Percentiles rank a stretch among this genome's conserved stretches.
phyloP scores from a whole-genome alignment of 2,797 vertebrate genomes.

The Okamejei kenojei region DNA sequence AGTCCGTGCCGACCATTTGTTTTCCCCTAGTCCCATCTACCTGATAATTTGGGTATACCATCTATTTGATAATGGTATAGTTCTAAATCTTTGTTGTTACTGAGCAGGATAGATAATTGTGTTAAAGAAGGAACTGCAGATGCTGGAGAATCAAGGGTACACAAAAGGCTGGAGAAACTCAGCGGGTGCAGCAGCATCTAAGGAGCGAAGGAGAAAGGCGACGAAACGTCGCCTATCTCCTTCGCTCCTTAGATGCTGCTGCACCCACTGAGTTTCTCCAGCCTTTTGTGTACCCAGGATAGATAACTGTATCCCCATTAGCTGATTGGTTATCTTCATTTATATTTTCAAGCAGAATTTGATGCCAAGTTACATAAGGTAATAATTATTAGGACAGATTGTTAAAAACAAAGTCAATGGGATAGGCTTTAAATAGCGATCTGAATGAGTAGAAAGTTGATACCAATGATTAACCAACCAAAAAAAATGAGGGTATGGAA shows the following conservation, averaged over 20 bases:
- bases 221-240: no score
- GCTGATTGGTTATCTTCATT: background rate
- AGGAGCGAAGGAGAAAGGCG: no score
- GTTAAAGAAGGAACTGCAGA: no score
- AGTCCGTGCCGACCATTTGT: no score
- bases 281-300: no score
- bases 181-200: no score
- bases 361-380: background rate
- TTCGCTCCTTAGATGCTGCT: no score
- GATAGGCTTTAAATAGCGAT: background rate
- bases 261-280: no score
- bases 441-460: background rate
- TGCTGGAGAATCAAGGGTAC: no score
- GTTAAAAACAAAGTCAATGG: background rate
- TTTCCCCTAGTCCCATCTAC: no score
- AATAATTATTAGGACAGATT: background rate
- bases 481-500: background rate
- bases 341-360: background rate
- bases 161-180: no score
- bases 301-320: background rate
- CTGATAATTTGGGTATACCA: no score
- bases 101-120: background rate
- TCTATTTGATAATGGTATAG: background rate
- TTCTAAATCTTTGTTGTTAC: background rate
- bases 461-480: background rate